Evolutionary conservation across 2,797 vertebrate genomes (phyloP).

Genomic region (Allobates femoralis): DNA sequence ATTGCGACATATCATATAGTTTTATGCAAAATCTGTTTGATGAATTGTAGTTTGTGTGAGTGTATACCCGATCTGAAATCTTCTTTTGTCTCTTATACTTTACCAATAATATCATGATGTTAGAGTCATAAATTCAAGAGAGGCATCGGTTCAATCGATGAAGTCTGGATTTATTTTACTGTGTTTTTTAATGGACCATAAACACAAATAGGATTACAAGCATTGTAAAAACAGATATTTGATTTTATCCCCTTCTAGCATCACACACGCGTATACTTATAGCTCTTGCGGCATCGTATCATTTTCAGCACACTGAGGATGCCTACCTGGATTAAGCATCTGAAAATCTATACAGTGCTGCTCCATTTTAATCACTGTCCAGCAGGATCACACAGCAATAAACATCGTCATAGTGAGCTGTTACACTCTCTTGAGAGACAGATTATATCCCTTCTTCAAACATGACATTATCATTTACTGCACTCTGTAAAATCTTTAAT

Average conservation of each 20-base stretch:
- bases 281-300: neutral
- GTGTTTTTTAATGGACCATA: neutral
- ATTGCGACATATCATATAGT: no score
- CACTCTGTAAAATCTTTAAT: constrained; percentile 55
- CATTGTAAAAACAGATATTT: neutral
- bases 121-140: neutral
- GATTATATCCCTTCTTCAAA: constrained; percentile 60
- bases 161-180: neutral
- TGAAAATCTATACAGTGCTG: constrained; percentile 43
- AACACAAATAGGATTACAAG: constrained; percentile 12
- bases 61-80: neutral
- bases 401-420: constrained; percentile 47
- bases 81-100: neutral
- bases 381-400: constrained; percentile 36
- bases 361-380: constrained; percentile 45
- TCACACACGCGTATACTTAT: neutral
- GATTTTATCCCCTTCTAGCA: neutral
- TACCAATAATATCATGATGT: neutral
- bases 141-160: neutral
- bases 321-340: constrained; percentile 2
- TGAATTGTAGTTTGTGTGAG: no score
- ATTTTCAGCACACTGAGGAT: constrained; percentile 26
- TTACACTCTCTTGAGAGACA: constrained; percentile 35
- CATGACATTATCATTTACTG: constrained; percentile 63
- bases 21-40: no score